Percentiles rank a stretch among this genome's conserved stretches.
These are phyloP conservation scores for Papilio demoleus DNA, from an alignment of 2,888 invertebrate genomes.

Conservation along the genomic window DNA sequence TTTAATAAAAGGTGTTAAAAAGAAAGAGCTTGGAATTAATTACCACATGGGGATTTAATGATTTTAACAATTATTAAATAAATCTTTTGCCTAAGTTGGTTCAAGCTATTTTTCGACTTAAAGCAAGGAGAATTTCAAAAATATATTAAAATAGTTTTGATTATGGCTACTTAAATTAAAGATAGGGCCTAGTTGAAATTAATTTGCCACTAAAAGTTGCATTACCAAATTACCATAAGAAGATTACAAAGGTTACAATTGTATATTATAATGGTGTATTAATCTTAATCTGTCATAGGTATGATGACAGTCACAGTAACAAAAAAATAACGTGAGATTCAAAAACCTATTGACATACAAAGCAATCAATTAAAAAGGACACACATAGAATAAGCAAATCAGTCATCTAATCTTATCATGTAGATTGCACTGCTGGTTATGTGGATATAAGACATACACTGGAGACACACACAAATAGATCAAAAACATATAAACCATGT, in stretches of 20 bases:
- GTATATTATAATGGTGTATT: too few relatives aligned
- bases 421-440: constrained; percentile 9
- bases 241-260: neutral
- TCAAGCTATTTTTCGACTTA: too few relatives aligned
- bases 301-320: neutral
- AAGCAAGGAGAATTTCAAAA: too few relatives aligned
- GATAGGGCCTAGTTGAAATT: too few relatives aligned
- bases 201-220: too few relatives aligned
- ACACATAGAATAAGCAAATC: neutral
- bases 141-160: too few relatives aligned
- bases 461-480: neutral
- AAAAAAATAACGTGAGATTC: neutral
- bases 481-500: neutral
- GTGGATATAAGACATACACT: neutral
- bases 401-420: constrained; percentile 15
- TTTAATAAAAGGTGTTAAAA: too few relatives aligned
- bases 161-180: too few relatives aligned
- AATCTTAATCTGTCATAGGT: neutral
- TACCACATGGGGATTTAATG: too few relatives aligned
- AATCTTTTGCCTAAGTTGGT: too few relatives aligned
- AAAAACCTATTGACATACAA: neutral
- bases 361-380: constrained; percentile 4
- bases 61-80: too few relatives aligned
- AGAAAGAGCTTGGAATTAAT: too few relatives aligned
- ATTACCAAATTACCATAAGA: neutral